Evolutionary conservation across 2,888 invertebrate species (phyloP).

Genomic region (Quadriops clusia): DNA sequence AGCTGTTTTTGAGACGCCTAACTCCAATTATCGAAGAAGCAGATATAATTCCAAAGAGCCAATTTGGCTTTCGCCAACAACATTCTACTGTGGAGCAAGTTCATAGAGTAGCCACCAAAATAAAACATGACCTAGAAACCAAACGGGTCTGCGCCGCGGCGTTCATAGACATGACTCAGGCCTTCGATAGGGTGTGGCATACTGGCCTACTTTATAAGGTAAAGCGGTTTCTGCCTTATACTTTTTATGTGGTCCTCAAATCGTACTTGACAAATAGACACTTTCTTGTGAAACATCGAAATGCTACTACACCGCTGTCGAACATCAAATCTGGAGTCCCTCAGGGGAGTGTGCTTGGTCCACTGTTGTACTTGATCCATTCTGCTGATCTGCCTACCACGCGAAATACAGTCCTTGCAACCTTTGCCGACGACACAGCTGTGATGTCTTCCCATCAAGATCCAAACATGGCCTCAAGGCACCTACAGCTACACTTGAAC

Average conservation of each 20-base stretch:
- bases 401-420: conserved; percentile 12
- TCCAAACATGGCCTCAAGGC: conserved; percentile 13
- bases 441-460: conserved; percentile 10
- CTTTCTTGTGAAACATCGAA: conserved; percentile 4
- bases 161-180: conserved; percentile 19
- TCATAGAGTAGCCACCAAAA: conserved; percentile 15
- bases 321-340: conserved; percentile 16
- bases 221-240: conserved; percentile 7
- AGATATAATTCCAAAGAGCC: too few species aligned
- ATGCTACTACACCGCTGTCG: too few species aligned
- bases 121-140: conserved; percentile 10
- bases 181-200: conserved; percentile 22
- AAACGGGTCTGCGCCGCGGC: conserved; percentile 17
- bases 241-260: conserved; percentile 12
- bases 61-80: conserved; percentile 11
- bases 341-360: conserved; percentile 18
- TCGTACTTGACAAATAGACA: too few species aligned
- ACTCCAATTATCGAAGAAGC: too few species aligned
- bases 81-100: conserved; percentile 16
- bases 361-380: conserved; percentile 10
- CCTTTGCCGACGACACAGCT: conserved; percentile 13
- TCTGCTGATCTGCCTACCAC: conserved; percentile 17
- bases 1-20: too few species aligned
- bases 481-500: too few species aligned
- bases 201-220: conserved; percentile 11